Conservation (phyloP, 2,797 vertebrate genomes). For the Sternarchorhynchus goeldii region DNA sequence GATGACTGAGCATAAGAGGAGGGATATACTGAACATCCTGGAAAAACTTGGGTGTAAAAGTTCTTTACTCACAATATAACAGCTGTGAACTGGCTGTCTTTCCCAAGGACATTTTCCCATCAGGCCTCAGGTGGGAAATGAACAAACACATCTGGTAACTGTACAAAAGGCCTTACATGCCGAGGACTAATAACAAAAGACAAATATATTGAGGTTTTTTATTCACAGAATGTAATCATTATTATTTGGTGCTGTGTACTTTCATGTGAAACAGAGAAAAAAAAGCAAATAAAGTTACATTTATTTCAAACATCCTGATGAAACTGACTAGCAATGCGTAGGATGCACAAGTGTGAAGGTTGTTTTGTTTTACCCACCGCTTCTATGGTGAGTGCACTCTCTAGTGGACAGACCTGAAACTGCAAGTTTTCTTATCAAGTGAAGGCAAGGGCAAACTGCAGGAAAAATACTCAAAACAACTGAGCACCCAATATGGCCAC, state of each 20-base stretch:
- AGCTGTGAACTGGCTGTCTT: neutral
- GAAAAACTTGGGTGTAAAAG: neutral
- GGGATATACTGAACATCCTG: neutral
- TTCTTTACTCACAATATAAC: neutral
- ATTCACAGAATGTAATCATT: too few relatives aligned
- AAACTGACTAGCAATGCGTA: neutral
- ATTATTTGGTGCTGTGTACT: too few relatives aligned
- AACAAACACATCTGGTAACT: neutral
- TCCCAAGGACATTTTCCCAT: neutral
- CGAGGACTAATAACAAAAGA: too few relatives aligned
- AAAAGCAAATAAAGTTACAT: neutral
- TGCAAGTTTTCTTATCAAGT: neutral
- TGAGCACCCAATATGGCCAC: too few relatives aligned
- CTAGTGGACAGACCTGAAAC: conserved; percentile 31
- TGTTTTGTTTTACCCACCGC: neutral
- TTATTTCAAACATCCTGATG: neutral
- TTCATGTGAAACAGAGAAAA: too few relatives aligned
- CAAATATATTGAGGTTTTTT: neutral
- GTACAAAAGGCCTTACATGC: too few relatives aligned
- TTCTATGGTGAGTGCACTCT: conserved; percentile 26
- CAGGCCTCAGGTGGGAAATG: neutral
- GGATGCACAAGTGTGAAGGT: neutral
- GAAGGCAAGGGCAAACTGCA: too few relatives aligned
- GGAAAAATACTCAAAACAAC: too few relatives aligned
- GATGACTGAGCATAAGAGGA: neutral